Evolutionary conservation across 2,888 invertebrate species (phyloP), one percentile per base, ranked within the genome.

Genomic region (Stomorhina lunata): DNA sequence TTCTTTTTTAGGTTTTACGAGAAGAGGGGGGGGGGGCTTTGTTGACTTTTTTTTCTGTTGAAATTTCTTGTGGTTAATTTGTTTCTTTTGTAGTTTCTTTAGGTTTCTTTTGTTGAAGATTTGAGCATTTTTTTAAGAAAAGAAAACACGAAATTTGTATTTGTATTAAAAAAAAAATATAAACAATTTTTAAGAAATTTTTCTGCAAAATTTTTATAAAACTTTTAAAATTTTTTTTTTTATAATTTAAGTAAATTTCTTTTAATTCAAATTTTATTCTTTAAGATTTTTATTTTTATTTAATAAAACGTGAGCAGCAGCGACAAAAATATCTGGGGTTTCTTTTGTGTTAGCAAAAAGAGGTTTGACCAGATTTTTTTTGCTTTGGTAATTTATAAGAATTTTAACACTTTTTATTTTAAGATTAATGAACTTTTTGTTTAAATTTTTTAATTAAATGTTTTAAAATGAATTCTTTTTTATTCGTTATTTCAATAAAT

Each of bases 321-420:
- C 5, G 15, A 15, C 7, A 27, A 75, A 17, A 61, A 55, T 12
- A 22, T n/a, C n/a, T n/a, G n/a, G n/a, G n/a, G n/a, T n/a, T n/a
- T n/a, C n/a, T n/a, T n/a, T n/a, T n/a, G n/a, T n/a, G n/a, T n/a
- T n/a, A n/a, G n/a, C n/a, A 53, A 43, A 80, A 80, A 55, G 43
- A 29, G 65, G 77, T 77, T 77, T 77, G 69, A 69, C 77, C 9
- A 29, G 69, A 59, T 76, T 76, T 40, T 29, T 20, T 15, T 65
- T 34, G 2, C 15, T 9, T 20, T 37, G 48, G n/a, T n/a, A 45
- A 27, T 57, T 12, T 37, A 37, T 4, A 2, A 37, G 12, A 17
- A 22, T 22, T 59, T 77, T 65, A 20, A 2, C 40, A 76, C 15
- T 17, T 59, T 40, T 37, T 45, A 50, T n/a, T 10, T 43, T 20